phyloP scores from a whole-genome alignment of 2,797 vertebrate genomes.

The Sebastes dallii region DNA sequence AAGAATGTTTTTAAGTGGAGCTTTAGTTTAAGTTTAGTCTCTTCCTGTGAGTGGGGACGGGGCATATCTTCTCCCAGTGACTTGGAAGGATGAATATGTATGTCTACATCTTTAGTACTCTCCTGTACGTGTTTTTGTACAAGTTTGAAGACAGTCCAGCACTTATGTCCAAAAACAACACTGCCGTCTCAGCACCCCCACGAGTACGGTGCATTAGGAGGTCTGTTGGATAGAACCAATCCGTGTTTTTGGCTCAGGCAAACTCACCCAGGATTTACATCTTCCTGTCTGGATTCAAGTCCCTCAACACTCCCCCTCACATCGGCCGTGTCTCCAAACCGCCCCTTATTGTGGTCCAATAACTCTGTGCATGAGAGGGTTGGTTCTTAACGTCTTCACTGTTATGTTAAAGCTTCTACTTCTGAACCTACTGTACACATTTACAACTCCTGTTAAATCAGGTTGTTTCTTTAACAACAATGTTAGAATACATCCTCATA shows the following conservation, averaged over 20 bases:
- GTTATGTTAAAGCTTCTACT: constrained; percentile 5
- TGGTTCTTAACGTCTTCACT: constrained; percentile 36
- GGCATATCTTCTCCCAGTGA: too few relatives aligned
- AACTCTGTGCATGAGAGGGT: constrained; percentile 30
- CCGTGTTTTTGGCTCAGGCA: neutral
- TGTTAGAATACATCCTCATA: neutral
- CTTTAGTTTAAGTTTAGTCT: neutral
- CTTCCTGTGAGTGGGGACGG: neutral
- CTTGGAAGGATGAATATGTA: neutral
- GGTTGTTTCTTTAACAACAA: neutral
- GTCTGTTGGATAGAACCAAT: constrained; percentile 23
- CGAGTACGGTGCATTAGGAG: neutral
- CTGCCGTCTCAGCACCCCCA: constrained; percentile 10
- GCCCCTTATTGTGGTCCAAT: constrained; percentile 35
- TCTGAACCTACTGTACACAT: neutral
- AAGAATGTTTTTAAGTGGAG: neutral
- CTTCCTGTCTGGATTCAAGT: constrained; percentile 57
- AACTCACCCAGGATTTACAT: constrained; percentile 56
- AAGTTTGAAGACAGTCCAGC: neutral
- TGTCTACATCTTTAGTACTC: neutral
- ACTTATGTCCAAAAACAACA: constrained; percentile 22
- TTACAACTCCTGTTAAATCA: neutral
- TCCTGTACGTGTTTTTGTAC: neutral
- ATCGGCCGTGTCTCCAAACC: constrained; percentile 16
- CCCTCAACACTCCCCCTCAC: constrained; percentile 38